Evolutionary conservation across 2,888 invertebrate species (phyloP), one percentile per base, ranked within the genome.

Genomic region (Clusia tigrina): DNA sequence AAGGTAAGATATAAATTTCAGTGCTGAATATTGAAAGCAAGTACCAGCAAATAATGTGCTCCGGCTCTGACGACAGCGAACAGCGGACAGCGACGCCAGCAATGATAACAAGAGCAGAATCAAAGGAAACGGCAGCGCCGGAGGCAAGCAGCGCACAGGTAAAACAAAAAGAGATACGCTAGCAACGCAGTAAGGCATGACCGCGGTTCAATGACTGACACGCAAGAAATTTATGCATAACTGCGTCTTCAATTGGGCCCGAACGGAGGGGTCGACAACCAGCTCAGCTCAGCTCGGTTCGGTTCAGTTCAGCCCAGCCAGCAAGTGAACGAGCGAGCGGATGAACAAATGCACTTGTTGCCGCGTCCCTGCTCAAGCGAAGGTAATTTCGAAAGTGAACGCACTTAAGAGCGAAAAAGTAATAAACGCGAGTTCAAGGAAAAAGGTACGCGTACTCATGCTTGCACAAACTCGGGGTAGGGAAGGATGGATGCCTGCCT

Each of bases 191-290:
- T 20, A 20, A 48, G 22, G 20, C 9, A 42, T 42, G n/a, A 17
- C 42, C 42, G n/a, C 20, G 22, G 48, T 48, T 48, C 48, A 48
- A 48, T 48, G 48, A 42, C 42, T 42, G 48, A 18, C 48, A 48
- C 20, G 26, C 12, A 12, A 32, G 12, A 55, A 55, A 26, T 55
- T 57, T 67, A 66, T 73, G 75, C 69, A 65, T 67, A 75, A 76
- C 74, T 76, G 75, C 74, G 72, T 74, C 77, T 74, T 75, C 75
- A 74, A 74, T 77, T 74, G 42, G 9, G 42, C n/a, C 3, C 3
- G 32, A 32, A 32, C n/a, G n/a, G 12, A 17, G 42, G 3, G n/a
- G 42, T 5, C 42, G 42, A n/a, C n/a, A n/a, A n/a, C n/a, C n/a
- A n/a, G n/a, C n/a, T n/a, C n/a, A n/a, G n/a, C n/a, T n/a, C n/a